These are phyloP conservation scores for Petrolisthes cinctipes DNA, from an alignment of 2,888 invertebrate genomes.

Conservation along the genomic window DNA sequence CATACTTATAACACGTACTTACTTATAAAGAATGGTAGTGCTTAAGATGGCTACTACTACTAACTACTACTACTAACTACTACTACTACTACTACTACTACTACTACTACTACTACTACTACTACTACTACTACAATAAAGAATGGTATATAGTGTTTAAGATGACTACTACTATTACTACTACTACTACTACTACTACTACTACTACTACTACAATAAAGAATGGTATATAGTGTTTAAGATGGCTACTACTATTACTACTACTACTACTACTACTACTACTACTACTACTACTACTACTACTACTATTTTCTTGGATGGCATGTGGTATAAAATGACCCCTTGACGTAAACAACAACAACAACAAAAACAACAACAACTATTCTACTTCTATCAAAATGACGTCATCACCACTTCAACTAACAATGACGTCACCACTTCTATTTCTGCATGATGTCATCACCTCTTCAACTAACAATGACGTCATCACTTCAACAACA, in stretches of 20 bases:
- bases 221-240: too few species aligned
- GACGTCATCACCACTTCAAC: not conserved
- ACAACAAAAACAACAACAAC: too few species aligned
- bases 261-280: slow-evolving; percentile 13
- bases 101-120: slow-evolving; percentile 7
- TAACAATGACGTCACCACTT: not conserved
- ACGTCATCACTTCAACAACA: not conserved
- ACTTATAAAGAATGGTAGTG: too few species aligned
- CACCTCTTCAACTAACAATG: not conserved
- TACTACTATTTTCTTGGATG: not conserved
- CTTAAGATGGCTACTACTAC: not conserved
- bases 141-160: not conserved
- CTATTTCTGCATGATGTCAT: not conserved
- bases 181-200: slow-evolving; percentile 6
- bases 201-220: slow-evolving; percentile 1
- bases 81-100: not conserved
- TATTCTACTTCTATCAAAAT: too few species aligned
- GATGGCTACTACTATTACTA: not conserved
- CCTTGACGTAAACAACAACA: too few species aligned
- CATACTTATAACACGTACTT: too few species aligned
- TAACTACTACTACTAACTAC: not conserved
- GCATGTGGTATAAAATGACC: too few species aligned
- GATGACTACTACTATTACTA: not conserved
- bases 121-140: not conserved
- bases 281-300: slow-evolving; percentile 9